Evolutionary conservation across 2,888 invertebrate species (phyloP).

Genomic region (Agonum fuliginosum): DNA sequence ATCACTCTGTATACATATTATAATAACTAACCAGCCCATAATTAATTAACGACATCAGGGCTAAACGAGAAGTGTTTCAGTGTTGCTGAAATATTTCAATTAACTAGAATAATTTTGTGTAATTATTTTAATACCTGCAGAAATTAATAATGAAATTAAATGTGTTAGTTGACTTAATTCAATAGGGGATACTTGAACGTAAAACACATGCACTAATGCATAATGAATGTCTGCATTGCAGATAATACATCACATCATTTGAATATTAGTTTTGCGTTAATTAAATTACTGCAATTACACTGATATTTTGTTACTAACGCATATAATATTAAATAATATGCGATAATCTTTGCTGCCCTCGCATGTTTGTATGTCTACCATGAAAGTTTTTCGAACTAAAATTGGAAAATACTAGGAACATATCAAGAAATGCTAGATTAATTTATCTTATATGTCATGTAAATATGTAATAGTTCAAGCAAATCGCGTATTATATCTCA

Average conservation of each 20-base stretch:
- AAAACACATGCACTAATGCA: background rate
- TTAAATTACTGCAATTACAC: background rate
- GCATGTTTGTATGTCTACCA: background rate
- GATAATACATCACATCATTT: background rate
- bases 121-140: no score
- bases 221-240: background rate
- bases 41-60: no score
- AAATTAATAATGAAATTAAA: background rate
- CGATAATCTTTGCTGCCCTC: background rate
- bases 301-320: background rate
- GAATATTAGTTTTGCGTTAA: background rate
- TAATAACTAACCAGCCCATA: no score
- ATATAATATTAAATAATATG: background rate
- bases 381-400: background rate
- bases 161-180: background rate
- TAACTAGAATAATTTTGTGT: no score
- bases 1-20: no score
- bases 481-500: background rate
- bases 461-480: background rate
- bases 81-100: no score
- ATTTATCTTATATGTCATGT: background rate
- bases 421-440: background rate
- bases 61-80: no score
- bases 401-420: background rate
- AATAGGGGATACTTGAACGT: background rate